Evolutionary conservation across 2,797 vertebrate genomes (phyloP).

Genomic region (Jordanella pulchra): DNA sequence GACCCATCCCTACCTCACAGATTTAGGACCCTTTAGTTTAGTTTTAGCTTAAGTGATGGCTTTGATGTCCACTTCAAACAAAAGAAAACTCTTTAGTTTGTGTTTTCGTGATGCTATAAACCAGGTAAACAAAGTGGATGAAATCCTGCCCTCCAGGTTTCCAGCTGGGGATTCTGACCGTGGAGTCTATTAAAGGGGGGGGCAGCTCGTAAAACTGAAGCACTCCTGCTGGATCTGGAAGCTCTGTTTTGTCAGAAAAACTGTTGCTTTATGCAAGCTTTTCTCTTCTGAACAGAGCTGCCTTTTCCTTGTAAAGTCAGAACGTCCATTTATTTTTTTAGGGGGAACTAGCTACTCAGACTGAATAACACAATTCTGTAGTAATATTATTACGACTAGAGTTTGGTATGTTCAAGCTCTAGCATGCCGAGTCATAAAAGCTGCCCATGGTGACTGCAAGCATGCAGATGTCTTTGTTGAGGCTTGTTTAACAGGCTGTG

Average conservation of each 20-base stretch:
- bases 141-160: neutral
- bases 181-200: neutral
- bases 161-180: constrained; percentile 1
- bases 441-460: constrained; percentile 28
- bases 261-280: neutral
- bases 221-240: neutral
- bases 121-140: neutral
- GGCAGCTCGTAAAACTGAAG: neutral
- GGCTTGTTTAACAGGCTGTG: constrained; percentile 29
- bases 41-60: constrained; percentile 2
- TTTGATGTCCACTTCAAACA: neutral
- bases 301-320: neutral
- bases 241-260: neutral
- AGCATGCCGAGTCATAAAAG: constrained; percentile 31
- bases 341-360: too few relatives aligned
- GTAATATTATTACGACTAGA: neutral
- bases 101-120: neutral
- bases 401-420: constrained; percentile 32
- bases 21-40: constrained; percentile 2
- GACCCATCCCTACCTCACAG: neutral
- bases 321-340: neutral
- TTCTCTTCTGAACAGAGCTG: neutral
- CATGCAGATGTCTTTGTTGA: constrained; percentile 40
- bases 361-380: neutral
- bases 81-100: neutral